Evolutionary conservation across 2,797 vertebrate genomes (phyloP).

Genomic region (Astyanax mexicanus): DNA sequence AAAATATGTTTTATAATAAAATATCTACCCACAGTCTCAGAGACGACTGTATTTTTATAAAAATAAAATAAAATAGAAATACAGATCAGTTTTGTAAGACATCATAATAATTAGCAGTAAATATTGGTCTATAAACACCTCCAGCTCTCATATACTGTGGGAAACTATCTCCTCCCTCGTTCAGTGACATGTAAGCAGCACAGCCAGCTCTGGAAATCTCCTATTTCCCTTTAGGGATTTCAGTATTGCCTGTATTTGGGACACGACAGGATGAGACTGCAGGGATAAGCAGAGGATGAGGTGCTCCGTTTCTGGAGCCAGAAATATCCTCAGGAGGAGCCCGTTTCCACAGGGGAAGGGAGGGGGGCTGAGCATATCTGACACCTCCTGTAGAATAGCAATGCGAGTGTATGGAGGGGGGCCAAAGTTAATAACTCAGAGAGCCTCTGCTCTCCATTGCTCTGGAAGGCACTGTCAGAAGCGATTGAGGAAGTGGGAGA

Average conservation of each 20-base stretch:
- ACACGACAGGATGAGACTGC: slow-evolving; percentile 70
- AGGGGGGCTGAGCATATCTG: slow-evolving; percentile 66
- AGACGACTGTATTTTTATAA: too few relatives aligned
- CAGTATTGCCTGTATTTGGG: slow-evolving; percentile 68
- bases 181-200: slow-evolving; percentile 63
- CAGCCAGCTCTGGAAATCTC: slow-evolving; percentile 54
- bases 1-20: too few relatives aligned
- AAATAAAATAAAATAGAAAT: too few relatives aligned
- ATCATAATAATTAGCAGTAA: not conserved
- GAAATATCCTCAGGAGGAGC: slow-evolving; percentile 76
- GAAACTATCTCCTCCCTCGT: slow-evolving; percentile 34
- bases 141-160: slow-evolving; percentile 2
- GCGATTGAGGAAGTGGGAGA: slow-evolving; percentile 69
- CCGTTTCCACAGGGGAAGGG: slow-evolving; percentile 46
- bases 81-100: not conserved
- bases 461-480: slow-evolving; percentile 73
- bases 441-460: slow-evolving; percentile 68
- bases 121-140: not conserved
- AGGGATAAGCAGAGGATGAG: slow-evolving; percentile 68
- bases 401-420: slow-evolving; percentile 46
- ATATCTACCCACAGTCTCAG: too few relatives aligned
- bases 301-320: slow-evolving; percentile 73
- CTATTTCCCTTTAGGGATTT: slow-evolving; percentile 52
- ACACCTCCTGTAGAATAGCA: slow-evolving; percentile 56
- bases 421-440: slow-evolving; percentile 73